A percentile compares a stretch with the other conserved stretches of the same genome.
Evolutionary conservation across 2,888 invertebrate species (phyloP).

Genomic region (Calameuta filiformis): DNA sequence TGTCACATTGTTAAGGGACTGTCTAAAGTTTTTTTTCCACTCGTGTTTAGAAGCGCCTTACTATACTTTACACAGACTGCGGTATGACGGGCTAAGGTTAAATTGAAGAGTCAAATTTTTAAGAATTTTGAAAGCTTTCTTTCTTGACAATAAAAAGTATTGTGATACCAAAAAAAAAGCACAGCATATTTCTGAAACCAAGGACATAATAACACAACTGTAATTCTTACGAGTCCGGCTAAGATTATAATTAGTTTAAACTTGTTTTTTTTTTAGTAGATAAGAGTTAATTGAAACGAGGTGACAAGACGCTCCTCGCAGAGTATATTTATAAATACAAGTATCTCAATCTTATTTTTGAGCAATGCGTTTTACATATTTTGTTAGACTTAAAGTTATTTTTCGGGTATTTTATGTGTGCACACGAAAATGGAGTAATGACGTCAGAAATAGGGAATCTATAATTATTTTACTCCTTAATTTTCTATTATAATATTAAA

Average conservation of each 20-base stretch:
- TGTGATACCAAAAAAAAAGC: background rate
- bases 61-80: too few species aligned
- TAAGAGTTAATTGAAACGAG: background rate
- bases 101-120: background rate
- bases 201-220: background rate
- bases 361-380: background rate
- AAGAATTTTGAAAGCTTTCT: background rate
- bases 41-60: too few species aligned
- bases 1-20: too few species aligned
- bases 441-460: background rate
- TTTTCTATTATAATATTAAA: background rate
- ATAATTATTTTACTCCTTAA: background rate
- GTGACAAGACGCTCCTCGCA: background rate
- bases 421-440: background rate
- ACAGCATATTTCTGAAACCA: background rate
- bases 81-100: background rate
- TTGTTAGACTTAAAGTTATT: background rate
- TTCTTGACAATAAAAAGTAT: background rate
- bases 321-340: background rate
- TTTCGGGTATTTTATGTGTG: too few species aligned
- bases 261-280: background rate
- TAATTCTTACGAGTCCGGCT: background rate
- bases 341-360: background rate
- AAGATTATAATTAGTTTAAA: background rate
- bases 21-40: too few species aligned